Evolutionary conservation across 92 coral and sea anemone genomes (phyloP).

Genomic region (Desmophyllum pertusum): DNA sequence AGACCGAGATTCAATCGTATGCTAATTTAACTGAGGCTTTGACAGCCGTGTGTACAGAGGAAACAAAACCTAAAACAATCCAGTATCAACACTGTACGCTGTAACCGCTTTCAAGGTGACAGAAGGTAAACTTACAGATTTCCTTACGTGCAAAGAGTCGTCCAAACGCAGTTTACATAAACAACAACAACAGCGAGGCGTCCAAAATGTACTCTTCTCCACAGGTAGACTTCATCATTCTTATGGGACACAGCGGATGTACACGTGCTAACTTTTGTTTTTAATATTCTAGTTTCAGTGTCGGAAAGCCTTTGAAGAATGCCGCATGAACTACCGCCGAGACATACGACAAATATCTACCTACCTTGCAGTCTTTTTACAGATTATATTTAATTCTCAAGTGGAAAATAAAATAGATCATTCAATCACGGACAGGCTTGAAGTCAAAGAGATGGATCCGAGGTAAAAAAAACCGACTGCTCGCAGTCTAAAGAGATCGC

Average conservation of each 20-base stretch:
- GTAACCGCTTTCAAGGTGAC: constrained; percentile 25
- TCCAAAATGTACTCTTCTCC: background rate
- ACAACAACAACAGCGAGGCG: background rate
- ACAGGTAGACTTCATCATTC: background rate
- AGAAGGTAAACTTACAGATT: constrained; percentile 27
- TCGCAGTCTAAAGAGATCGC: no score
- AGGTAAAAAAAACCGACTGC: background rate
- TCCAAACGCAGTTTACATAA: background rate
- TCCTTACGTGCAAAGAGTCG: background rate
- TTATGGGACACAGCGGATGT: background rate
- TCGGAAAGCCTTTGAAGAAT: constrained; percentile 19
- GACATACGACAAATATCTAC: constrained; percentile 22
- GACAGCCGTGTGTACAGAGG: constrained; percentile 46
- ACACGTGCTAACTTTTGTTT: background rate
- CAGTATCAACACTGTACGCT: constrained; percentile 42
- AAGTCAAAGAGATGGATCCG: background rate
- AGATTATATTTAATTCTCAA: background rate
- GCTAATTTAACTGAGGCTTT: constrained; percentile 54
- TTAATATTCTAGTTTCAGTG: background rate
- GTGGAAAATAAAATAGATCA: background rate
- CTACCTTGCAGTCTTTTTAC: background rate
- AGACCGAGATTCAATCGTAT: constrained; percentile 38
- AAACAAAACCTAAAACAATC: constrained; percentile 50
- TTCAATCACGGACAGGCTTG: background rate
- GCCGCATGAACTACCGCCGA: constrained; percentile 24